Conservation (phyloP, 2,797 vertebrate genomes). For the Sebastiscus tertius region DNA sequence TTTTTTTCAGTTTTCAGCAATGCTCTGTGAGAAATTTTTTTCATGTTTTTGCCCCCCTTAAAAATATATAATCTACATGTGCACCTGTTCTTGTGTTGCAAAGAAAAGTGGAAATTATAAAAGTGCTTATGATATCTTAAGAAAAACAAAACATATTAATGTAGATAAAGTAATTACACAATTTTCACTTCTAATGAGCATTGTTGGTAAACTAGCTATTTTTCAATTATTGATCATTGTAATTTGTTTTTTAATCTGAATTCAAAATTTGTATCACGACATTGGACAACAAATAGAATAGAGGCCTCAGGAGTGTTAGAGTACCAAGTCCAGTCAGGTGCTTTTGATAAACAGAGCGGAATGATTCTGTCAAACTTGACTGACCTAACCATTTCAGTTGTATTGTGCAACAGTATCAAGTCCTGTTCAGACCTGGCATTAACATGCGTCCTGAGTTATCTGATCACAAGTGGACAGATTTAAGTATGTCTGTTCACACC, state of each 20-base stretch:
- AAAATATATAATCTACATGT: background rate
- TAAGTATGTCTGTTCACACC: background rate
- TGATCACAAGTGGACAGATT: background rate
- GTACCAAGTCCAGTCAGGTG: background rate
- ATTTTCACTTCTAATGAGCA: background rate
- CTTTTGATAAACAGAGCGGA: slow-evolving; percentile 7
- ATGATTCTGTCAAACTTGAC: slow-evolving; percentile 1
- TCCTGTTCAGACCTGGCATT: background rate
- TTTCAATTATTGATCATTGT: background rate
- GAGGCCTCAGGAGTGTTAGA: background rate
- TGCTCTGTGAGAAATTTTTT: background rate
- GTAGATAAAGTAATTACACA: background rate
- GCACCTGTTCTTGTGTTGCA: background rate
- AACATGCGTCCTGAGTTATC: background rate
- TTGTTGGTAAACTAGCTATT: background rate
- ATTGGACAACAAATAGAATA: background rate
- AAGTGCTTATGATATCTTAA: background rate
- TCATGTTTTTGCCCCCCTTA: background rate
- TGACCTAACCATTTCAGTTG: background rate
- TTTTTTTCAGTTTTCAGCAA: slow-evolving; percentile 18
- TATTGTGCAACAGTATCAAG: slow-evolving; percentile 2
- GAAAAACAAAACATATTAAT: background rate
- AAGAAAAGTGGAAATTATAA: background rate
- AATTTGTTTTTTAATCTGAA: background rate
- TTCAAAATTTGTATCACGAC: background rate